Conservation (phyloP, 2,113 vertebrate species). For the Platycercus adscitus region DNA sequence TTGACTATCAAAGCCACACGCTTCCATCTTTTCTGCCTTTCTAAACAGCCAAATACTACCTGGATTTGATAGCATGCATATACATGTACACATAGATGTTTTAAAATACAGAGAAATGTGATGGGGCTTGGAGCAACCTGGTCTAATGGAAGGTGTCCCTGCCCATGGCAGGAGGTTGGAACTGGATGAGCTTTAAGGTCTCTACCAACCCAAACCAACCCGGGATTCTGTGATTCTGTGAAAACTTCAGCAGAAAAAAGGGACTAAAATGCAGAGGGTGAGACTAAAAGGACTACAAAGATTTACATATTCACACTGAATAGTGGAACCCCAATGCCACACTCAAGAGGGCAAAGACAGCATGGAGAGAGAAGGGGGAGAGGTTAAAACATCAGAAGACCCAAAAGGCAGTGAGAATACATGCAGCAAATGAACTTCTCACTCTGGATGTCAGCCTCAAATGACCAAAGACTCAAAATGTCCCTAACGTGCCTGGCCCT, state of each 20-base stretch:
- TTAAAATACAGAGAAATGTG: neutral
- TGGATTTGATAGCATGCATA: neutral
- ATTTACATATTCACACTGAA: neutral
- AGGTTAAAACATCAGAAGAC: neutral
- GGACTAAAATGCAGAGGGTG: neutral
- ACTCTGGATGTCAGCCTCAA: neutral
- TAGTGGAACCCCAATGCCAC: neutral
- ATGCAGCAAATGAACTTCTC: neutral
- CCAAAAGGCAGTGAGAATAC: neutral
- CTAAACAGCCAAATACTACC: neutral
- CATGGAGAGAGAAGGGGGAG: neutral
- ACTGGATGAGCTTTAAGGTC: neutral
- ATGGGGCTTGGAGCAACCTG: neutral
- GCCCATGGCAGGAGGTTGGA: neutral
- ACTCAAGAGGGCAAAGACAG: neutral
- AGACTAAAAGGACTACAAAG: neutral
- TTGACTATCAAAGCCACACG: neutral
- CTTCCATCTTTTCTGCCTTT: neutral
- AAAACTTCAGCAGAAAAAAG: neutral
- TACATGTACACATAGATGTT: neutral
- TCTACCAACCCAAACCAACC: neutral
- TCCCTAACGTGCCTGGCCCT: neutral
- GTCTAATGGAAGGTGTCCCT: neutral
- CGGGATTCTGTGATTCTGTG: neutral
- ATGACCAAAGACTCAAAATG: neutral